phyloP scores from a whole-genome alignment of 2,888 invertebrate species.

The Fragum whitleyi region DNA sequence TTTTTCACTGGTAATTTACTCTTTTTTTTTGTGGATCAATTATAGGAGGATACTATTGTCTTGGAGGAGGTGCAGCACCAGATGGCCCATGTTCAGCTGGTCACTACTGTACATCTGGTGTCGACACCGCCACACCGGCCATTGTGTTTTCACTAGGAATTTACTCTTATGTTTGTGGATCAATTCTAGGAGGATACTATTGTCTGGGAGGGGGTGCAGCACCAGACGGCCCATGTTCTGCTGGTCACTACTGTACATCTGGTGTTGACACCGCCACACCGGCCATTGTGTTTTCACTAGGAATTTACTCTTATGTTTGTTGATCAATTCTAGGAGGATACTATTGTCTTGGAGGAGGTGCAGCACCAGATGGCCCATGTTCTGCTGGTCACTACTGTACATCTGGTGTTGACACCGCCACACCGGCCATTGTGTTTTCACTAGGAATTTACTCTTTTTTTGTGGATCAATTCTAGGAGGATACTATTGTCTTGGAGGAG shows the following conservation, averaged over 20 bases:
- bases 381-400: constrained; percentile 78
- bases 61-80: constrained; percentile 74
- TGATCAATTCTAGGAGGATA: constrained; percentile 77
- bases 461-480: constrained; percentile 73
- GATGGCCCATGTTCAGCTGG: constrained; percentile 78
- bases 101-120: constrained; percentile 79
- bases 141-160: constrained; percentile 70
- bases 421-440: constrained; percentile 63
- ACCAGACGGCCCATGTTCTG: constrained; percentile 76
- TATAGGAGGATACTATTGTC: constrained; percentile 81
- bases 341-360: constrained; percentile 79
- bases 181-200: constrained; percentile 77
- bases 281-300: constrained; percentile 35
- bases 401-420: constrained; percentile 75
- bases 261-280: constrained; percentile 79
- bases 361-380: constrained; percentile 75
- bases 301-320: constrained; percentile 64
- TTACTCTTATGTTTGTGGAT: not conserved
- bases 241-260: constrained; percentile 78
- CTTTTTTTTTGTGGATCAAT: not conserved
- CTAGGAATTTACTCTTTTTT: not conserved
- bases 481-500: constrained; percentile 78
- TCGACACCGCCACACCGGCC: constrained; percentile 76
- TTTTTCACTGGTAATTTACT: too few relatives aligned
- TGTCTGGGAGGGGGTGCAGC: constrained; percentile 78